Evolutionary conservation across 2,113 vertebrate genomes (phyloP).

Genomic region (Ailurus styani): DNA sequence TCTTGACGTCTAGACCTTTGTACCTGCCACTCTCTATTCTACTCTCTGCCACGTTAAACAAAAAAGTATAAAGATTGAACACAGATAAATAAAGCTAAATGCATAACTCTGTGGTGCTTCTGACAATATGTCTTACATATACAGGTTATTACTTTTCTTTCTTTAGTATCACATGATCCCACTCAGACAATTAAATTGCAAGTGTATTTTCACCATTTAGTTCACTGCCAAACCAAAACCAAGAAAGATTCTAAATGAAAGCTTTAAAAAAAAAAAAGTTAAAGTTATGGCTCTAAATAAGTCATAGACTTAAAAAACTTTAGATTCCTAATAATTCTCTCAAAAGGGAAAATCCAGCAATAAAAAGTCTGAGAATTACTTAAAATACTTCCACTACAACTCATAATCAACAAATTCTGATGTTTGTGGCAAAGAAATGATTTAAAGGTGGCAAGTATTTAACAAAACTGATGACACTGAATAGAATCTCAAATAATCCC

Average conservation of each 20-base stretch:
- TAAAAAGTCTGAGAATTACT: slow-evolving; percentile 6
- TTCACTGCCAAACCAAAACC: slow-evolving; percentile 30
- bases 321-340: neutral
- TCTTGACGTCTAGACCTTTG: neutral
- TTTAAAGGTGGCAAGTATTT: slow-evolving; percentile 20
- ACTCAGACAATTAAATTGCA: neutral
- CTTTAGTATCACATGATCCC: neutral
- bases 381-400: slow-evolving; percentile 10
- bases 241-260: neutral
- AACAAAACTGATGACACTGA: slow-evolving; percentile 7
- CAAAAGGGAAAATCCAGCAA: neutral
- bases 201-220: slow-evolving; percentile 22
- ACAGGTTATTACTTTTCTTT: neutral
- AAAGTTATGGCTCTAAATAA: neutral
- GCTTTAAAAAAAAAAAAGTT: slow-evolving; percentile 1
- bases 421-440: neutral
- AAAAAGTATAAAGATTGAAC: neutral
- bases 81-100: neutral
- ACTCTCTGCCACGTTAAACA: neutral
- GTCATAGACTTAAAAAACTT: neutral
- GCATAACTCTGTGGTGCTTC: neutral
- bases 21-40: neutral
- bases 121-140: neutral
- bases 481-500: neutral
- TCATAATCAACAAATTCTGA: neutral